A percentile compares a stretch with the other conserved stretches of the same genome.
These are phyloP conservation scores for Pocota personata DNA, from an alignment of 2,888 invertebrate species.

Conservation along the genomic window DNA sequence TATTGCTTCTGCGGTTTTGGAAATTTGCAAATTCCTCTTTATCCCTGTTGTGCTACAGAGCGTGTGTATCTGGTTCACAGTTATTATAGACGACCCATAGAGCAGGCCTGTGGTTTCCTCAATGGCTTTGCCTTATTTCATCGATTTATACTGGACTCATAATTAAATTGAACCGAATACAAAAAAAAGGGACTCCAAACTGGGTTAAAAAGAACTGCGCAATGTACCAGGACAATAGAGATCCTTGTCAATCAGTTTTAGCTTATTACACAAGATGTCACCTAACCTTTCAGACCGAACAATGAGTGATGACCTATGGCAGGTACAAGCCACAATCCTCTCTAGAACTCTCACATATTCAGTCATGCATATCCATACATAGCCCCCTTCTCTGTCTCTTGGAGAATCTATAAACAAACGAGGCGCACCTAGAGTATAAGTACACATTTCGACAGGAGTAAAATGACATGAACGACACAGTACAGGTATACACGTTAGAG, in stretches of 20 bases:
- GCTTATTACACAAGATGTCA: slow-evolving; percentile 62
- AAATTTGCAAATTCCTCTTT: slow-evolving; percentile 61
- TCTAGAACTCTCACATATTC: slow-evolving; percentile 2
- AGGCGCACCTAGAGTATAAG: slow-evolving; percentile 32
- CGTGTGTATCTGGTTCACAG: neutral
- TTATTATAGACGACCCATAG: slow-evolving; percentile 54
- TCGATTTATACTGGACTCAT: slow-evolving; percentile 53
- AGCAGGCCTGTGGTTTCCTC: slow-evolving; percentile 51
- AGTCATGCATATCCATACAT: slow-evolving; percentile 18
- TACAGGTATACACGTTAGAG: neutral
- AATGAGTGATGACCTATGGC: slow-evolving; percentile 41
- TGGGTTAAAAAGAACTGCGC: neutral
- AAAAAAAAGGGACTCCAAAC: neutral
- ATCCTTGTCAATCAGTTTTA: slow-evolving; percentile 64
- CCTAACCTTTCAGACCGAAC: slow-evolving; percentile 27
- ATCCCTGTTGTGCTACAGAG: neutral
- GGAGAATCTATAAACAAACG: slow-evolving; percentile 53
- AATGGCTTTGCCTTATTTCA: slow-evolving; percentile 25
- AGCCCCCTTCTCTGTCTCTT: neutral
- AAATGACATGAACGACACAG: neutral
- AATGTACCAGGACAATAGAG: slow-evolving; percentile 7
- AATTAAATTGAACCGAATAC: slow-evolving; percentile 20
- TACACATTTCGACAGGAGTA: slow-evolving; percentile 17
- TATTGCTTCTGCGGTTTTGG: slow-evolving; percentile 67
- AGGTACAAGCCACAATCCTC: slow-evolving; percentile 30